These are phyloP conservation scores for Ophonus ardosiacus DNA, from an alignment of 2,888 invertebrate genomes.

Conservation along the genomic window DNA sequence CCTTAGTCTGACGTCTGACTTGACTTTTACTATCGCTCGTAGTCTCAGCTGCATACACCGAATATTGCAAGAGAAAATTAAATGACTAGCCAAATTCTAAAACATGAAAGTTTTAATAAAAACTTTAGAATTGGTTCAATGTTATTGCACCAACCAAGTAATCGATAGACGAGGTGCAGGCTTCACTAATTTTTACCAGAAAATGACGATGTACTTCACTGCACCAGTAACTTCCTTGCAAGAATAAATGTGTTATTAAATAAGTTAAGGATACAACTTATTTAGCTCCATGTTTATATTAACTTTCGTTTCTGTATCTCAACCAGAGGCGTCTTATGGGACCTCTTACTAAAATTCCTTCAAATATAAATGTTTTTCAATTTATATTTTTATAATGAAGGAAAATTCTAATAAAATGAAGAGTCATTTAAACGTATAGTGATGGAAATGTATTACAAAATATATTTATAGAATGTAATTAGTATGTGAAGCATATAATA, in stretches of 20 bases:
- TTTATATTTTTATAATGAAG: too few relatives aligned
- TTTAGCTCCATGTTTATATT: too few relatives aligned
- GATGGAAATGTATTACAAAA: not conserved
- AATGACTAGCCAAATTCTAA: not conserved
- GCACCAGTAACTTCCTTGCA: too few relatives aligned
- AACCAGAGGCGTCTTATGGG: too few relatives aligned
- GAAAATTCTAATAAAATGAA: not conserved
- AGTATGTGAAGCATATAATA: not conserved
- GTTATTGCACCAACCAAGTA: not conserved
- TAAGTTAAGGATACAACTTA: too few relatives aligned
- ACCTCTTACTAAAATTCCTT: too few relatives aligned
- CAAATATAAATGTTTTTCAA: too few relatives aligned
- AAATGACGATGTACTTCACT: too few relatives aligned
- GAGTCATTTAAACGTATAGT: not conserved
- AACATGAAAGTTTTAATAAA: not conserved
- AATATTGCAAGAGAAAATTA: conserved; percentile 22
- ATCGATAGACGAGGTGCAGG: too few relatives aligned
- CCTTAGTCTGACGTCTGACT: not conserved
- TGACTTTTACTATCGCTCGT: conserved; percentile 12
- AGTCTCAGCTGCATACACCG: conserved; percentile 1
- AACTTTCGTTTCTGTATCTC: too few relatives aligned
- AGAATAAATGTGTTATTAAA: too few relatives aligned
- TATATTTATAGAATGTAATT: not conserved
- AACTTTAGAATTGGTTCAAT: conserved; percentile 5
- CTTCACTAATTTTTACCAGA: too few relatives aligned